Evolutionary conservation across 2,113 vertebrate species (phyloP).

Genomic region (Ceratotherium simum): DNA sequence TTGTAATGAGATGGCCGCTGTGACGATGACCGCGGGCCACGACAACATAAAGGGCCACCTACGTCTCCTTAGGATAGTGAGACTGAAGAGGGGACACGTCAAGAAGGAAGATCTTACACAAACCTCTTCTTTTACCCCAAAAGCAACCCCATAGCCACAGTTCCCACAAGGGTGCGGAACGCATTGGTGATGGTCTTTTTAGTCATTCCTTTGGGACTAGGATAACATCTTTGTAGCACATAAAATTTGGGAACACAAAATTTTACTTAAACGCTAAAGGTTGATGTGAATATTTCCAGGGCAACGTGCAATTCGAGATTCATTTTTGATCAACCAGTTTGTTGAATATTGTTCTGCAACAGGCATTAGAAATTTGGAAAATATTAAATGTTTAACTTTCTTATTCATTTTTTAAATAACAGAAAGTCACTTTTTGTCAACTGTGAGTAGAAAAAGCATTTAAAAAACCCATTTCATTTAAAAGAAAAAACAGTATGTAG

Average conservation of each 20-base stretch:
- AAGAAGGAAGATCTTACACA: neutral
- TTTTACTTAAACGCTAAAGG: neutral
- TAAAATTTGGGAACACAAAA: neutral
- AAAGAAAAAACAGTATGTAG: neutral
- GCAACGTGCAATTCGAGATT: neutral
- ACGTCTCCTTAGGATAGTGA: neutral
- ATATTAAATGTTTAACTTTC: neutral
- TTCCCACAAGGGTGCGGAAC: neutral
- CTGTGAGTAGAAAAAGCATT: neutral
- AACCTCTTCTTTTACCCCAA: neutral
- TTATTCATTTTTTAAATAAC: neutral
- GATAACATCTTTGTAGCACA: neutral
- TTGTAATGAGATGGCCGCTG: neutral
- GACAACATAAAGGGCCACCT: neutral
- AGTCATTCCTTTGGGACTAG: neutral
- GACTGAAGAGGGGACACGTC: fast-evolving
- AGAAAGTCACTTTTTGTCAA: neutral
- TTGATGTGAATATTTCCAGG: neutral
- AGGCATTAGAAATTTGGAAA: neutral
- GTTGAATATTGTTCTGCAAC: neutral
- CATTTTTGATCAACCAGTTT: neutral
- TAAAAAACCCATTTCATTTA: neutral
- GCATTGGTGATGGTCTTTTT: neutral
- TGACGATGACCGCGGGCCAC: neutral
- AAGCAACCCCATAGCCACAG: neutral